These are phyloP conservation scores for Oncorhynchus masou DNA, from an alignment of 2,113 vertebrate species.

Conservation along the genomic window DNA sequence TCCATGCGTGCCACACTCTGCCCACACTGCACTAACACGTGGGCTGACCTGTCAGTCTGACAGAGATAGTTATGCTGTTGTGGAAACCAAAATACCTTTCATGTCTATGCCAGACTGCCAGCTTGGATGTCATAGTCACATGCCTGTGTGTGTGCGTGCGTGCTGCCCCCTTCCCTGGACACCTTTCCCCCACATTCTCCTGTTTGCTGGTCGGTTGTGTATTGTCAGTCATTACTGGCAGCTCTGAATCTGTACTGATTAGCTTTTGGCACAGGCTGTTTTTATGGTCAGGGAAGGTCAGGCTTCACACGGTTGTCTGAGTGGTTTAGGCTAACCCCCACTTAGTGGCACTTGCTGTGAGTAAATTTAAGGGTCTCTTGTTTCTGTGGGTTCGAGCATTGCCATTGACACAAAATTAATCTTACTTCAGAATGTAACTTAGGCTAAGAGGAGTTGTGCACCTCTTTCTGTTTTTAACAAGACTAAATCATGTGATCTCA, in stretches of 20 bases:
- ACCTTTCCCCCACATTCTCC: no score
- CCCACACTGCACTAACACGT: background rate
- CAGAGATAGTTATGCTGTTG: background rate
- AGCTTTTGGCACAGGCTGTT: background rate
- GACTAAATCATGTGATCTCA: background rate
- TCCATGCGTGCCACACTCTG: conserved; percentile 1
- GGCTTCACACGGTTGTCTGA: background rate
- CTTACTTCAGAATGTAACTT: no score
- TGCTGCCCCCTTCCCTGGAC: background rate
- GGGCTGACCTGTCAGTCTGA: background rate
- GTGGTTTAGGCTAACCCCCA: background rate
- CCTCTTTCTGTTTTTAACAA: no score
- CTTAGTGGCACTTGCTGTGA: background rate
- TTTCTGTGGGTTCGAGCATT: background rate
- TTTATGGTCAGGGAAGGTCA: background rate
- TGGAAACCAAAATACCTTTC: background rate
- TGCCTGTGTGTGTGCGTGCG: no score
- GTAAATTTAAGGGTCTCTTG: conserved; percentile 1
- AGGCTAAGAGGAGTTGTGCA: no score
- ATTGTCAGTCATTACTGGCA: background rate
- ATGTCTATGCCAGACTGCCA: background rate
- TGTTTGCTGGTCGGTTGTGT: background rate
- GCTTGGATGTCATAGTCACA: no score
- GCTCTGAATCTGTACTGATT: conserved; percentile 1
- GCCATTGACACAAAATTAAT: no score